A percentile compares a stretch with the other conserved stretches of the same genome.
Conservation (phyloP, 2,888 invertebrate species). For the Platycnemis pennipes region DNA sequence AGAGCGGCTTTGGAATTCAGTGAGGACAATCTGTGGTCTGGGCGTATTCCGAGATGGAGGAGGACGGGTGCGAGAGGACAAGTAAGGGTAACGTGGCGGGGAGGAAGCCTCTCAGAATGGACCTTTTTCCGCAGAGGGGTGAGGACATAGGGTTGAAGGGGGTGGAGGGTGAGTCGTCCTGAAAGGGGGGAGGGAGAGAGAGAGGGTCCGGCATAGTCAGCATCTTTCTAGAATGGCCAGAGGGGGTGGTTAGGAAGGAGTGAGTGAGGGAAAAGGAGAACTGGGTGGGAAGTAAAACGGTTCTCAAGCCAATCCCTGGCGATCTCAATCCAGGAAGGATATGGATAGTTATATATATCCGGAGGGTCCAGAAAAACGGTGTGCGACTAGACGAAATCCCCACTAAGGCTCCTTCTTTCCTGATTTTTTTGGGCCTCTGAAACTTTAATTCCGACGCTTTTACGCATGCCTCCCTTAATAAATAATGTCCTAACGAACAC, state of each 20-base stretch:
- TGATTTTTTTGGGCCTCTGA: neutral
- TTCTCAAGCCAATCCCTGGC: constrained; percentile 27
- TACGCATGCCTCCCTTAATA: neutral
- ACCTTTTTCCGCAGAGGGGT: neutral
- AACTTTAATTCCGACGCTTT: constrained; percentile 14
- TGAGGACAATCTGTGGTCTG: neutral
- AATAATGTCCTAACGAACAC: constrained; percentile 13
- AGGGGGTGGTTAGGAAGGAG: neutral
- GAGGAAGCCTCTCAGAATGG: neutral
- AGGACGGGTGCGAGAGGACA: neutral
- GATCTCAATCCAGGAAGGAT: constrained; percentile 26
- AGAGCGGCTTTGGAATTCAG: neutral
- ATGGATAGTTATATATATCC: constrained; percentile 30
- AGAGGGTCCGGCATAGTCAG: neutral
- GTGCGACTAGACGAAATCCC: neutral
- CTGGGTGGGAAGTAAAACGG: neutral
- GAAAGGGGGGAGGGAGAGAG: neutral
- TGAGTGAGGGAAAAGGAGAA: neutral
- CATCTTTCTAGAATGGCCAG: neutral
- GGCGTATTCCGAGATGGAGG: neutral
- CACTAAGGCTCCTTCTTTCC: neutral
- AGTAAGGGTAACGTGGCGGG: neutral
- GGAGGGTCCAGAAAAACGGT: neutral
- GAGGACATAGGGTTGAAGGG: neutral
- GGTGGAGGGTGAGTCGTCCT: neutral